Conservation (phyloP, 1,140 invertebrate species). For the Atta texana region DNA sequence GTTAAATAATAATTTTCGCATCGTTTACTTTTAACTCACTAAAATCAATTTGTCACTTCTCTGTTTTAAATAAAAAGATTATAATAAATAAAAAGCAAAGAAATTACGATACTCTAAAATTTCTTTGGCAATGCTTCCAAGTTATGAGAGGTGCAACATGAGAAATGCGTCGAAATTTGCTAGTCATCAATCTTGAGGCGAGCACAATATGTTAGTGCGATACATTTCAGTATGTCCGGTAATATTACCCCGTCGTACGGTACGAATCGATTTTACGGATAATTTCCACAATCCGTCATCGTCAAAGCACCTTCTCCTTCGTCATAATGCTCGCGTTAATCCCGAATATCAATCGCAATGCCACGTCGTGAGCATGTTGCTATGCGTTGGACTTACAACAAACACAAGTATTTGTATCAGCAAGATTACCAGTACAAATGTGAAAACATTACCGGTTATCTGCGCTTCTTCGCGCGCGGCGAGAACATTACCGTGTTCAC, state of each 20-base stretch:
- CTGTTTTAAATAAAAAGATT: not conserved
- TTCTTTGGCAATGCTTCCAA: slow-evolving; percentile 10
- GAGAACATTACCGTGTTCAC: slow-evolving; percentile 40
- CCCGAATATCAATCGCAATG: slow-evolving; percentile 56
- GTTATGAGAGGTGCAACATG: slow-evolving; percentile 42
- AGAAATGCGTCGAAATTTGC: slow-evolving; percentile 58
- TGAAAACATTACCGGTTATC: slow-evolving; percentile 54
- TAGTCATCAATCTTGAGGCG: slow-evolving; percentile 60
- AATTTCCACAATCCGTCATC: slow-evolving; percentile 63
- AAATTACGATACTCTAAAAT: slow-evolving; percentile 4
- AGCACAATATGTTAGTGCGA: slow-evolving; percentile 61
- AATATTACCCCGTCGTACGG: slow-evolving; percentile 49
- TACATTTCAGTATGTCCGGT: slow-evolving; percentile 60
- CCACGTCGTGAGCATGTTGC: slow-evolving; percentile 8
- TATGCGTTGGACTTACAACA: not conserved
- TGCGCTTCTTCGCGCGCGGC: slow-evolving; percentile 41
- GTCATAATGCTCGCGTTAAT: slow-evolving; percentile 49
- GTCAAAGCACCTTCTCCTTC: slow-evolving; percentile 50
- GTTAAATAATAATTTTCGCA: too few relatives aligned
- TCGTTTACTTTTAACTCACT: too few relatives aligned
- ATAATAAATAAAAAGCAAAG: not conserved
- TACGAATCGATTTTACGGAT: slow-evolving; percentile 49
- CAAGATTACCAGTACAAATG: slow-evolving; percentile 55
- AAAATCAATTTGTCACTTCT: not conserved
- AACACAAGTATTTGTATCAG: slow-evolving; percentile 9